Percentiles rank a stretch among this genome's conserved stretches.
phyloP scores from a whole-genome alignment of 1,140 invertebrate genomes.

The Caenorhabditis latens region DNA sequence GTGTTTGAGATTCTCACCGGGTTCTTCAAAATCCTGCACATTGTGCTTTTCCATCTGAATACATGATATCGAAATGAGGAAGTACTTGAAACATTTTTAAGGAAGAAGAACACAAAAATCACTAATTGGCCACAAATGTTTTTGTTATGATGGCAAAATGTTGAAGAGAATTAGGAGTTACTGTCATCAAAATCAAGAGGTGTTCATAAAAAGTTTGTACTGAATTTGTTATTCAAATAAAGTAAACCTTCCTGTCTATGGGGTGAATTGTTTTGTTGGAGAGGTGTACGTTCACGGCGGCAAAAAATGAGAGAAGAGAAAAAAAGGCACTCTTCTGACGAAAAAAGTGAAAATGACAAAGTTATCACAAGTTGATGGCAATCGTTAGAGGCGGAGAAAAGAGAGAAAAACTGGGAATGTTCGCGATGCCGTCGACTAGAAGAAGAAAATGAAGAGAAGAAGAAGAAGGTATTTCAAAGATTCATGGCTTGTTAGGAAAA shows the following conservation, averaged over 20 bases:
- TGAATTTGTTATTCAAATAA: constrained; percentile 26
- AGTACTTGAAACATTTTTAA: constrained; percentile 11
- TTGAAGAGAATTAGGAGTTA: neutral
- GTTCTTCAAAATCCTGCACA: constrained; percentile 53
- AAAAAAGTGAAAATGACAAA: constrained; percentile 46
- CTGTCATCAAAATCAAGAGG: neutral
- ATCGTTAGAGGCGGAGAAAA: constrained; percentile 15
- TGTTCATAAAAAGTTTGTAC: neutral
- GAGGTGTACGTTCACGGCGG: neutral
- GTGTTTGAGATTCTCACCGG: constrained; percentile 56
- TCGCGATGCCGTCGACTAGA: neutral
- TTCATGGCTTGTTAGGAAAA: constrained; percentile 3
- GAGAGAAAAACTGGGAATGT: neutral
- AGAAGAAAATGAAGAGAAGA: no score
- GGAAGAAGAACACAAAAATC: neutral
- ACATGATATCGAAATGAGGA: neutral
- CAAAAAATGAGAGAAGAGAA: neutral
- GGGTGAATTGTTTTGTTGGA: neutral
- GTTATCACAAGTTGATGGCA: constrained; percentile 33
- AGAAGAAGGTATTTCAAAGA: constrained; percentile 30
- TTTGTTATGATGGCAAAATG: neutral
- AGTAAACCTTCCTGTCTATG: neutral
- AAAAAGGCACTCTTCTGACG: neutral
- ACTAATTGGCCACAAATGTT: neutral
- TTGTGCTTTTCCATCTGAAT: constrained; percentile 61